These are phyloP conservation scores for Drosophila basisetae DNA, from an alignment of 2,888 invertebrate species.

Conservation along the genomic window DNA sequence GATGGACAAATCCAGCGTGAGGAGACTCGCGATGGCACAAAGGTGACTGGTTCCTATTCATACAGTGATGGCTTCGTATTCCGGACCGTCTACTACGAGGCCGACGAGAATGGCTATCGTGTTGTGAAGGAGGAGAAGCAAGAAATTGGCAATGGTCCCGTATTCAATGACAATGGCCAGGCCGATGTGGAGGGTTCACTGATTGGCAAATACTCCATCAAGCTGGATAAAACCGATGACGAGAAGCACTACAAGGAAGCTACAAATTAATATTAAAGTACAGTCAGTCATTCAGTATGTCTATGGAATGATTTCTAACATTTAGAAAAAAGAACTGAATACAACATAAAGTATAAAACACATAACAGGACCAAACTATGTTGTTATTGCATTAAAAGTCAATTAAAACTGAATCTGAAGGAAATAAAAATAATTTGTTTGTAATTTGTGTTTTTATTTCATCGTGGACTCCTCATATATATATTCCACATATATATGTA, in stretches of 20 bases:
- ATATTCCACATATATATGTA: background rate
- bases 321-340: constrained; percentile 84
- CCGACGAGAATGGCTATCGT: constrained; percentile 88
- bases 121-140: constrained; percentile 86
- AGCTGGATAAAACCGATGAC: constrained; percentile 83
- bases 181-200: constrained; percentile 86
- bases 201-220: constrained; percentile 85
- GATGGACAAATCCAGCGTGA: constrained; percentile 84
- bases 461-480: background rate
- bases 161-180: constrained; percentile 85
- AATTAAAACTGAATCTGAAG: constrained; percentile 32
- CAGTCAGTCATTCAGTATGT: constrained; percentile 19
- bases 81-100: constrained; percentile 87
- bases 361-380: constrained; percentile 20
- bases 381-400: constrained; percentile 46
- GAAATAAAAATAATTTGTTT: background rate
- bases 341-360: constrained; percentile 45
- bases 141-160: constrained; percentile 86
- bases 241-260: constrained; percentile 81
- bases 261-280: constrained; percentile 33
- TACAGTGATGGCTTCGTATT: constrained; percentile 88
- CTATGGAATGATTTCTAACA: constrained; percentile 73
- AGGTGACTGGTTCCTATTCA: constrained; percentile 86
- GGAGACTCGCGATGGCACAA: constrained; percentile 84
- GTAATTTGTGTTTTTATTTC: background rate